These are phyloP conservation scores for Galeopsomyia nigrocyanea DNA, from an alignment of 2,888 invertebrate species.

Conservation along the genomic window DNA sequence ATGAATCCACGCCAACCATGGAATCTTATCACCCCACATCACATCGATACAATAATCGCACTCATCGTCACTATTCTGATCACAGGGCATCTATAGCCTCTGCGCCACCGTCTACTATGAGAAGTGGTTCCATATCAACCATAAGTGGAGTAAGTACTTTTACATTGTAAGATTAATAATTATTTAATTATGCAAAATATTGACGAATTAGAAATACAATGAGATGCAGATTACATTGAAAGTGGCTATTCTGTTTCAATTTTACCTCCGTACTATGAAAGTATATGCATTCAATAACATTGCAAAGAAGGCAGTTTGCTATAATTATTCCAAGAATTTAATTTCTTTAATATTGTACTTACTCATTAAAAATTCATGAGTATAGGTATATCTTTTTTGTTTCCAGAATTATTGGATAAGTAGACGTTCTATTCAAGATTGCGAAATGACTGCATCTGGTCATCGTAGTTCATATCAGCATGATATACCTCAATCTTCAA, in stretches of 20 bases:
- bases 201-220: background rate
- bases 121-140: slow-evolving; percentile 61
- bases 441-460: slow-evolving; percentile 54
- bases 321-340: no score
- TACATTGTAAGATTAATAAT: background rate
- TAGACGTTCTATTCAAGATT: slow-evolving; percentile 70
- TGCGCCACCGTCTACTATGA: slow-evolving; percentile 56
- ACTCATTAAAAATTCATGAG: no score
- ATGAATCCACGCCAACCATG: slow-evolving; percentile 48
- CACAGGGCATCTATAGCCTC: slow-evolving; percentile 61
- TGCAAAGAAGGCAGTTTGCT: no score
- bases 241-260: no score
- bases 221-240: no score
- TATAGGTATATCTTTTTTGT: background rate
- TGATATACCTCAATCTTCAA: slow-evolving; percentile 58
- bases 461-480: slow-evolving; percentile 57
- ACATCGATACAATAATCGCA: slow-evolving; percentile 44
- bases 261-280: no score
- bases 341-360: no score
- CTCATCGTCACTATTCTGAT: slow-evolving; percentile 47
- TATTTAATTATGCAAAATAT: slow-evolving; percentile 10
- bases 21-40: slow-evolving; percentile 44
- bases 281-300: no score
- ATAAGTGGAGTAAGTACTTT: slow-evolving; percentile 52
- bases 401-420: slow-evolving; percentile 70